Percentiles rank a stretch among this genome's conserved stretches.
phyloP scores from a whole-genome alignment of 2,797 vertebrate genomes.

The Syngnathus acus region DNA sequence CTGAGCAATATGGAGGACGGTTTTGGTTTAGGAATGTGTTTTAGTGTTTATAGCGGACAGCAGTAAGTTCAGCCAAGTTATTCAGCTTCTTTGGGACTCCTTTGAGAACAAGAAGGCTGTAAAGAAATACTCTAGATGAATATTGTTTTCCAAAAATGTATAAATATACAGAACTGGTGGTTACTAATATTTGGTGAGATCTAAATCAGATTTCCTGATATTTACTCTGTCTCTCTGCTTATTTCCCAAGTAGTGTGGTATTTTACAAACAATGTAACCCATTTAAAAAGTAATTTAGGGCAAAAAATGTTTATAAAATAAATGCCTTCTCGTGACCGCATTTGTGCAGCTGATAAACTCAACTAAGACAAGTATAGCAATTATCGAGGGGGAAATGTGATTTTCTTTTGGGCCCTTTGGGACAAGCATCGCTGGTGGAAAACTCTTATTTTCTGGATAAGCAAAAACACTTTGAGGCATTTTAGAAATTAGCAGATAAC shows the following conservation, averaged over 20 bases:
- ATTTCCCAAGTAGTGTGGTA: neutral
- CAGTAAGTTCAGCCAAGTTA: neutral
- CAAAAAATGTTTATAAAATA: too few relatives aligned
- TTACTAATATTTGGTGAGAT: neutral
- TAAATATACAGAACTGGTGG: neutral
- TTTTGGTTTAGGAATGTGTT: neutral
- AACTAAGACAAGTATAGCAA: constrained; percentile 44
- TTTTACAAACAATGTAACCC: constrained; percentile 1
- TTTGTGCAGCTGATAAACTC: constrained; percentile 10
- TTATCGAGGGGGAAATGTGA: constrained; percentile 23
- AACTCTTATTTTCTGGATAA: constrained; percentile 50
- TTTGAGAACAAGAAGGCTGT: neutral
- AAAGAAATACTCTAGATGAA: neutral
- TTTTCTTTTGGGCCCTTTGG: constrained; percentile 31
- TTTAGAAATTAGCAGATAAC: constrained; percentile 54
- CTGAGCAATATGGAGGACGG: neutral
- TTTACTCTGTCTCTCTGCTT: neutral
- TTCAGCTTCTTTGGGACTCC: too few relatives aligned
- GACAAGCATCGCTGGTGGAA: constrained; percentile 58
- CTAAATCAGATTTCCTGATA: neutral
- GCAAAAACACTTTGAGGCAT: constrained; percentile 61
- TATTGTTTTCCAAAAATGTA: neutral
- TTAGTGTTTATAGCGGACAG: neutral
- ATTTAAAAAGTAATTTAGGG: neutral
- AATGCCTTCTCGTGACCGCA: neutral